Base-by-base conservation (phyloP, 2,113 vertebrate species). In the Zeus faber region DNA sequence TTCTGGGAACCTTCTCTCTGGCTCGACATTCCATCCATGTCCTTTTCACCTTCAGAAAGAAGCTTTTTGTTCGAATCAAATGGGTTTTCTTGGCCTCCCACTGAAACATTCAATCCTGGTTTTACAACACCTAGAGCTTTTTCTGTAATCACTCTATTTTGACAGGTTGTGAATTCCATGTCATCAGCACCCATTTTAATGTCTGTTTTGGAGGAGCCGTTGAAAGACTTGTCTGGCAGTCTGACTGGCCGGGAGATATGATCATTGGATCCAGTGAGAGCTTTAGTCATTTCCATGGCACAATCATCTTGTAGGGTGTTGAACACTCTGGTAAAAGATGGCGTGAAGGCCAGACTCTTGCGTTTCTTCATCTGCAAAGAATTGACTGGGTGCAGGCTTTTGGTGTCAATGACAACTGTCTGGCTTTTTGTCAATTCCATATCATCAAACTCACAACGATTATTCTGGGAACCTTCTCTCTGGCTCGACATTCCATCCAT, bases 271-370 rank as follows among this genome's bases (percentile, higher is more conserved):
- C 62, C 27, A 1, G 27, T 6, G 2, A 76, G 70, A 14, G 43
- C 54, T 65, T 60, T 63, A 25, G 68, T 67, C 9, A 79, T 57
- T 40, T 87, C 82, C 80, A 80, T 71, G 25, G 67, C 68, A 51
- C 68, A 65, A 29, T 76, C 73, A 55, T 41, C 33, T 17, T 67
- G 45, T 2, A 60, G 23, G 58, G 81, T 76, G 5, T 57, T 33
- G 31, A 2, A 5, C 61, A 1, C 83, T 16, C 75, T 72, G 40
- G 84, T 72, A 54, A 29, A 14, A 9, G 56, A 6, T 14, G 1
- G 21, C 40, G 70, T 13, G 27, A 31, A 58, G 11, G 53, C 23
- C 18, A 49, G 1, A 67, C 62, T 84, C 62, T 55, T 80, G 27
- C 6, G 17, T 20, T 23, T 49, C 6, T 25, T 21, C 8, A 20